A percentile compares a stretch with the other conserved stretches of the same genome.
Conservation (phyloP, 2,888 invertebrate genomes). For the Molorchus minor region DNA sequence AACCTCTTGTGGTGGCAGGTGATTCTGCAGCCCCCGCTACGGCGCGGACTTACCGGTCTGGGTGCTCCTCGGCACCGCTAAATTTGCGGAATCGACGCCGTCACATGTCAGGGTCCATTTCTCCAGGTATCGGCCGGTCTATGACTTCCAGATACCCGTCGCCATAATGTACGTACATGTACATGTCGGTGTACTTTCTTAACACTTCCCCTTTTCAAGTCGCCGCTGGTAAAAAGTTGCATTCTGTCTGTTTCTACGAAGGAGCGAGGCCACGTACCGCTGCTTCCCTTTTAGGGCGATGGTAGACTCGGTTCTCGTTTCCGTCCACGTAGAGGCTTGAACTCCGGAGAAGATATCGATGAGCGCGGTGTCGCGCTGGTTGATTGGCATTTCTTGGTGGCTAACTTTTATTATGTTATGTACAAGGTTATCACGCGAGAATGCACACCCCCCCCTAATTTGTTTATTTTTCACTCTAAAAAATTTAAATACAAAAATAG, state of each 20-base stretch:
- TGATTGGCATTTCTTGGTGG: too few species aligned
- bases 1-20: too few species aligned
- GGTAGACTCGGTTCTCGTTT: constrained; percentile 43
- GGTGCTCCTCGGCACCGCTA: constrained; percentile 14
- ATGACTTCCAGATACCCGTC: constrained; percentile 28
- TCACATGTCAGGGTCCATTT: constrained; percentile 11
- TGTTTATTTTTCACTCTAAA: too few species aligned
- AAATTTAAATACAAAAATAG: too few species aligned
- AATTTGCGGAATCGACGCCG: constrained; percentile 16
- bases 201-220: constrained; percentile 33
- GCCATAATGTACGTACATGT: constrained; percentile 20
- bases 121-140: constrained; percentile 26
- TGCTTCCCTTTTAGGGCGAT: constrained; percentile 48
- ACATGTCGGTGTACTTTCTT: constrained; percentile 39
- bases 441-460: too few species aligned
- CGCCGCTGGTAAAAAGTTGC: constrained; percentile 17
- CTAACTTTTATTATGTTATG: too few species aligned
- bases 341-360: constrained; percentile 24
- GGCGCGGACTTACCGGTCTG: too few species aligned
- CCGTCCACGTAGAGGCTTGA: constrained; percentile 35
- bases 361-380: too few species aligned
- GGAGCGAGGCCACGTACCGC: not conserved
- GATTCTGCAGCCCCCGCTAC: too few species aligned
- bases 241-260: constrained; percentile 10
- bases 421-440: too few species aligned